phyloP scores from a whole-genome alignment of 1,140 invertebrate species.

The Heliconius himera region DNA sequence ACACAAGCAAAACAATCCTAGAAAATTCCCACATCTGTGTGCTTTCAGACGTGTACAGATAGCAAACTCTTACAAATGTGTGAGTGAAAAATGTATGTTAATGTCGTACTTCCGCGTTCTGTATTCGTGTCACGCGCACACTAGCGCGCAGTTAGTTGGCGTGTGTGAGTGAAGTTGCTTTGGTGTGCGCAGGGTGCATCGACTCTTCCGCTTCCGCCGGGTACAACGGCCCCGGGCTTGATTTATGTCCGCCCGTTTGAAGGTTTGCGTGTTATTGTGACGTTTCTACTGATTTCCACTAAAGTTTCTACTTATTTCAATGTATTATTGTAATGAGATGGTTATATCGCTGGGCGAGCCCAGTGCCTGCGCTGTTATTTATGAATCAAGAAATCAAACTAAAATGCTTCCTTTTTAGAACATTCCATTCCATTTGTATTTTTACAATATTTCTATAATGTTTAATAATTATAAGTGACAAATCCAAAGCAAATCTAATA shows the following conservation, averaged over 20 bases:
- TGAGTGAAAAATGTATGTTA: slow-evolving; percentile 69
- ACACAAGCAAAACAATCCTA: slow-evolving; percentile 54
- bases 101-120: slow-evolving; percentile 72
- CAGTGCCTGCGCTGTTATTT: not conserved
- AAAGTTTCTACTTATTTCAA: slow-evolving; percentile 44
- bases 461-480: not conserved
- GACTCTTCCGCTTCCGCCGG: slow-evolving; percentile 74
- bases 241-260: slow-evolving; percentile 70
- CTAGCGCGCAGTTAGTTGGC: slow-evolving; percentile 18
- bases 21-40: slow-evolving; percentile 54
- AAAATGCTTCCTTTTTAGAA: not conserved
- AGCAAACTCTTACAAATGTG: slow-evolving; percentile 40
- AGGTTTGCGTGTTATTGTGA: slow-evolving; percentile 76
- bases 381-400: not conserved
- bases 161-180: slow-evolving; percentile 29
- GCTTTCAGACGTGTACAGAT: slow-evolving; percentile 53
- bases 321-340: slow-evolving; percentile 37
- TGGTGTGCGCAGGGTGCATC: slow-evolving; percentile 71
- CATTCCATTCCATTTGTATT: not conserved
- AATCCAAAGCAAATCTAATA: not conserved
- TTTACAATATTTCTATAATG: not conserved
- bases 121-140: slow-evolving; percentile 67
- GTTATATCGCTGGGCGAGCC: slow-evolving; percentile 31
- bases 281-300: slow-evolving; percentile 50
- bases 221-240: slow-evolving; percentile 71